Base-by-base conservation (phyloP, 1,140 invertebrate genomes). In the Leptinotarsa texana region DNA sequence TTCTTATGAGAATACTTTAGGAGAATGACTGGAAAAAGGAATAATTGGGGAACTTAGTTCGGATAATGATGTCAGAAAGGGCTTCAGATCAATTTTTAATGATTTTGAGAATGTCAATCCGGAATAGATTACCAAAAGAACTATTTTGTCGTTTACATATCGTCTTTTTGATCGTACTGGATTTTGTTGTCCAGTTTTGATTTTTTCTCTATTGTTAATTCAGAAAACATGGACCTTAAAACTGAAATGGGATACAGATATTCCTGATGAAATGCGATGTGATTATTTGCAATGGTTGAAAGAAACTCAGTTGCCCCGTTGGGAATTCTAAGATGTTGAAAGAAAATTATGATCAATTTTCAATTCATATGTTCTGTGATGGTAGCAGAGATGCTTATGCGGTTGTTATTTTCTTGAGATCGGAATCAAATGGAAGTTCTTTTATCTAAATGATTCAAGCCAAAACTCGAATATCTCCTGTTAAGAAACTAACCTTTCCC, bases 391-490 rank as follows among this genome's bases (percentile, higher is more conserved):
- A 62, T 27, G 75, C 73, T 17, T 74, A 49, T 74, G 67, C 67
- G 3, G 27, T 27, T 47, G 75, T 74, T 48, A 63, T 77, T 15
- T 77, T 72, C 68, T 42, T 75, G 13, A 15, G 15, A 4, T 17
- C 51, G 1, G 13, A 17, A 68, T 74, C 33, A 24, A 13, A 27
- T 67, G 6, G 33, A 33, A 13, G 48, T 42, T 21, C 62, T 61
- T 24, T 18, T 21, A 74, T 77, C 13, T 33, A 72, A 27, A 17
- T 77, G 1, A 8, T 77, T 33, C 48, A 17, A 13, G 63, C 77
- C 1, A 82, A 80, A 69, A 73, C 74, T 1, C 79, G 77, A 63
- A 74, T 82, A 1, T 73, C 75, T 13, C 79, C 80, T 2, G 47
- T 81, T 3, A 74, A 77, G 6, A 70, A 42, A 47, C 51, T 80